Evolutionary conservation across 2,797 vertebrate genomes (phyloP).

Genomic region (Chaenodraco wilsoni): DNA sequence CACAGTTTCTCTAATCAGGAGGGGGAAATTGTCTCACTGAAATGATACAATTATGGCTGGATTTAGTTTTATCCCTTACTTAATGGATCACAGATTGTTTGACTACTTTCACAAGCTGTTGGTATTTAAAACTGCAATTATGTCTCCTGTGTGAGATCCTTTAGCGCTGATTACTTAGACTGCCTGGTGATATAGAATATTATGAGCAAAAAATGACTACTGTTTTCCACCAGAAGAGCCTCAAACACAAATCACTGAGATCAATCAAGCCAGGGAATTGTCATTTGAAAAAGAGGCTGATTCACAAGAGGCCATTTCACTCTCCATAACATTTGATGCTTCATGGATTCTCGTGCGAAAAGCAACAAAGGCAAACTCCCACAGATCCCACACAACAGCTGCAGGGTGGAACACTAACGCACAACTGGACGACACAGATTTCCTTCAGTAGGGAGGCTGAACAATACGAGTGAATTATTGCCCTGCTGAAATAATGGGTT

Average conservation of each 20-base stretch:
- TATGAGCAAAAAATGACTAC: constrained; percentile 1
- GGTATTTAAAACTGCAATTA: constrained; percentile 8
- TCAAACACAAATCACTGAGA: constrained; percentile 45
- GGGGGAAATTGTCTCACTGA: constrained; percentile 7
- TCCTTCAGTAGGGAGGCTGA: constrained; percentile 64
- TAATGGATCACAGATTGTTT: constrained; percentile 15
- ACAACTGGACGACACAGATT: constrained; percentile 74
- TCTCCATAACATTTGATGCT: constrained; percentile 72
- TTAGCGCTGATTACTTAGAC: constrained; percentile 20
- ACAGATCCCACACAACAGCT: constrained; percentile 56
- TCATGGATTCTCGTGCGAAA: constrained; percentile 64
- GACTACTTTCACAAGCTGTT: constrained; percentile 19
- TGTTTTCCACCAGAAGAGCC: constrained; percentile 30
- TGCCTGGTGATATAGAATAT: constrained; percentile 23
- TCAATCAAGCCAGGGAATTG: constrained; percentile 56
- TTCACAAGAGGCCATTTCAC: constrained; percentile 68
- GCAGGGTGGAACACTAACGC: constrained; percentile 54
- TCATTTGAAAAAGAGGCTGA: constrained; percentile 48
- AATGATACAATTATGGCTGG: constrained; percentile 29
- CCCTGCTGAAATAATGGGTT: constrained; percentile 77
- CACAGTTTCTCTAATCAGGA: constrained; percentile 1
- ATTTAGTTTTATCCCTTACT: constrained; percentile 7
- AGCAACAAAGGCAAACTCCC: constrained; percentile 62
- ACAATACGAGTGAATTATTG: constrained; percentile 84
- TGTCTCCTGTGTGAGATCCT: constrained; percentile 11